A percentile compares a stretch with the other conserved stretches of the same genome.
These are phyloP conservation scores for Enteromius radiatus DNA, from an alignment of 2,797 vertebrate species.

Conservation along the genomic window DNA sequence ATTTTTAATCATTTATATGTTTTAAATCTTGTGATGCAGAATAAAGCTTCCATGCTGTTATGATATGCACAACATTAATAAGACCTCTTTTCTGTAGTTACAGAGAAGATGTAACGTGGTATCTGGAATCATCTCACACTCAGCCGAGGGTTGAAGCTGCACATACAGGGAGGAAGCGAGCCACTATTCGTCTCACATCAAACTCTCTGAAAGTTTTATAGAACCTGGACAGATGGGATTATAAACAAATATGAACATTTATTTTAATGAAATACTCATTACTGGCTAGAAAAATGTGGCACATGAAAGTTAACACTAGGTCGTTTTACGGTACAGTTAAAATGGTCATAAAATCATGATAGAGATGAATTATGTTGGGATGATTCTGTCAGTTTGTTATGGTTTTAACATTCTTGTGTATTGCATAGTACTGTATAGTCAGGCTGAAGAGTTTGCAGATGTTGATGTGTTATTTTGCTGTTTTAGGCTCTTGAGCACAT, in stretches of 20 bases:
- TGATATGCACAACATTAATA: background rate
- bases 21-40: background rate
- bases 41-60: background rate
- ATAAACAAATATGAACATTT: background rate
- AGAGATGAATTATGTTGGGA: background rate
- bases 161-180: background rate
- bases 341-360: background rate
- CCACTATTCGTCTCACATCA: background rate
- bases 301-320: background rate
- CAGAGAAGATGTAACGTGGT: conserved; percentile 37
- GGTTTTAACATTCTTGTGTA: background rate
- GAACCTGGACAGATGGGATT: background rate
- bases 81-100: background rate
- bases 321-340: background rate
- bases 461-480: background rate
- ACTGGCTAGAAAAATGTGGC: background rate
- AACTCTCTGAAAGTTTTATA: background rate
- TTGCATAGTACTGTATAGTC: background rate
- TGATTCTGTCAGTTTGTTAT: background rate
- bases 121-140: conserved; percentile 7
- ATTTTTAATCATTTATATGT: background rate
- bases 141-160: background rate
- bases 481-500: conserved; percentile 44
- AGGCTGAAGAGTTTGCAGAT: background rate
- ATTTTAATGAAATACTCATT: background rate